These are phyloP conservation scores for Kryptopterus vitreolus DNA, from an alignment of 2,797 vertebrate species.

Conservation along the genomic window DNA sequence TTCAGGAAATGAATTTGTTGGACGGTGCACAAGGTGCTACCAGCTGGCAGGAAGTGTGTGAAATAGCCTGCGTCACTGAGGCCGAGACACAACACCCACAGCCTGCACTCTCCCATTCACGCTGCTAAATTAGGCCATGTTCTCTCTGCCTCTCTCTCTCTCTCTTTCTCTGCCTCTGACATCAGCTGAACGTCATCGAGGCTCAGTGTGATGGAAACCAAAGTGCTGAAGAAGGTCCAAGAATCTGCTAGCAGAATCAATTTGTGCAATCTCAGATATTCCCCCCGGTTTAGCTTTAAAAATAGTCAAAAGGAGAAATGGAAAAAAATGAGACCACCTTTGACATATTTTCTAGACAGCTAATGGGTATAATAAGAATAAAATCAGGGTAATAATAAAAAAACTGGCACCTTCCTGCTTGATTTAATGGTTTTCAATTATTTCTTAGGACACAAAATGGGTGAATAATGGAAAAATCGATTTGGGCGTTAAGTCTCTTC, in stretches of 20 bases:
- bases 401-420: not conserved
- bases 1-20: conserved; percentile 71
- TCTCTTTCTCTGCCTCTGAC: conserved; percentile 48
- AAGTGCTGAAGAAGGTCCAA: conserved; percentile 35
- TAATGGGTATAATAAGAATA: not conserved
- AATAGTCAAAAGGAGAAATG: conserved; percentile 12
- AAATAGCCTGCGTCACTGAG: conserved; percentile 74
- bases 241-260: conserved; percentile 12
- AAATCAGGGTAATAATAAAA: too few relatives aligned
- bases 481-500: not conserved
- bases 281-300: conserved; percentile 11
- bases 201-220: conserved; percentile 38
- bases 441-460: not conserved
- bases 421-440: not conserved
- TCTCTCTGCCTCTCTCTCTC: conserved; percentile 63
- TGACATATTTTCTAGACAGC: not conserved
- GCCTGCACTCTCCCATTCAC: conserved; percentile 58
- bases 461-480: not conserved
- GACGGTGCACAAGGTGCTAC: conserved; percentile 63
- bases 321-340: not conserved
- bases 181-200: conserved; percentile 46
- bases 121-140: conserved; percentile 54
- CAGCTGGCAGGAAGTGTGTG: conserved; percentile 79
- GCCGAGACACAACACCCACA: conserved; percentile 65
- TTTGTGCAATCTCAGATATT: conserved; percentile 31